A percentile compares a stretch with the other conserved stretches of the same genome.
These are phyloP conservation scores for Rotaria sp. DNA, from an alignment of 2,888 invertebrate genomes.

Conservation along the genomic window DNA sequence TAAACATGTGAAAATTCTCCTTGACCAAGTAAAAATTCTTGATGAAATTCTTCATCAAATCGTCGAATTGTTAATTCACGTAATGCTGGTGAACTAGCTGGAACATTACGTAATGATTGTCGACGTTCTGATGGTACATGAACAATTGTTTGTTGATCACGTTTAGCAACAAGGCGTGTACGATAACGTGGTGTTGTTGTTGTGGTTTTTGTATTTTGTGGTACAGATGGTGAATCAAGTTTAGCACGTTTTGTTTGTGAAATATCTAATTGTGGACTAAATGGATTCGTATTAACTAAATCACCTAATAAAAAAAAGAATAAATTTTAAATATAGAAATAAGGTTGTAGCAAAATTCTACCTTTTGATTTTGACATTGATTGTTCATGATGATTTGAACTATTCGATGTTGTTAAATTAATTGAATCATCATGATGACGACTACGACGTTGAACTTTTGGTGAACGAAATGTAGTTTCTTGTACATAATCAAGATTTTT, in stretches of 20 bases:
- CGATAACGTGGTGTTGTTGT: not conserved
- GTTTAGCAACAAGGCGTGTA: constrained; percentile 15
- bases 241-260: not conserved
- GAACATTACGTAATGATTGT: not conserved
- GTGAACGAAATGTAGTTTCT: constrained; percentile 23
- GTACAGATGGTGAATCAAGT: not conserved
- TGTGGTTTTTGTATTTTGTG: not conserved
- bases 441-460: constrained; percentile 13
- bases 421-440: constrained; percentile 11
- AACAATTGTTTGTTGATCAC: not conserved
- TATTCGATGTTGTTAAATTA: not conserved
- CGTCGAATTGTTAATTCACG: constrained; percentile 42
- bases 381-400: not conserved
- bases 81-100: not conserved
- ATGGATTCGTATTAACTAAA: constrained; percentile 19
- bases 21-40: constrained; percentile 71
- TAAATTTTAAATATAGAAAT: not conserved
- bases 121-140: too few relatives aligned
- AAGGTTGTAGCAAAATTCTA: not conserved
- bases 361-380: not conserved
- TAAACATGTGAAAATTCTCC: constrained; percentile 82
- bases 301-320: not conserved
- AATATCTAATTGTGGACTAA: constrained; percentile 6
- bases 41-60: constrained; percentile 70
- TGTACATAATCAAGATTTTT: constrained; percentile 26